Base-by-base conservation (phyloP, 2,888 invertebrate genomes). In the Aquatica leii region DNA sequence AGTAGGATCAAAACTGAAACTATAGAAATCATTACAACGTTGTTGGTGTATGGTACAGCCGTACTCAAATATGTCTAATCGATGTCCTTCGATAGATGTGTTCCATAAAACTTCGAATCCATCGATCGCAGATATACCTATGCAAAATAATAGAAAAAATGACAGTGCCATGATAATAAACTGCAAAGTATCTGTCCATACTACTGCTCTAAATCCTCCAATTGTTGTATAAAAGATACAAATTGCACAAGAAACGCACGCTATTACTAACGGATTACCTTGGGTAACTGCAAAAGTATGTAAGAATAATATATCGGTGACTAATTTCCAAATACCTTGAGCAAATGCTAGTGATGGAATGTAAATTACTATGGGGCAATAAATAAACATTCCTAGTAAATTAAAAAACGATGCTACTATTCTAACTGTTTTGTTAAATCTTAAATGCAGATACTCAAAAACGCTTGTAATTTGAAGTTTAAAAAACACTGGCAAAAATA, bases 201-300 rank as follows among this genome's bases (percentile, higher is more conserved):
- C 86, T 5, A 90, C 87, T 3, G 89, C 89, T 73, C 87, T 82
- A 24, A 90, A 76, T 3, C 89, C 89, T 37, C 88, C 91, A 34
- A 91, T 76, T 0, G 90, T 88, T 3, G 91, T 91, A 72, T 93
- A 90, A 46, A 91, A 89, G 21, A 91, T 90, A 76, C 92, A 92
- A 1, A 89, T 84, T 1, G 87, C 80, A 72, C 90, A 90, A 11
- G 90, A 85, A 0, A 90, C 83, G 1, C 88, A 86, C 1, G 89
- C 87, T 34, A 91, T 85, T 0, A 74, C 88, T 87, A 3, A 90
- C 84, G 62, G n/a, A n/a, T 87, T 80, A 9, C 88, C 84, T n/a
- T 90, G 88, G 37, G 90, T 90, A 4, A 91, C 91, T 90, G 81
- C 58, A 84, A 61, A 48, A 31, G 43, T 6, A 8, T 17, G 1